These are phyloP conservation scores for Rugalucina vietnamica DNA, from an alignment of 2,888 invertebrate genomes.

Conservation along the genomic window DNA sequence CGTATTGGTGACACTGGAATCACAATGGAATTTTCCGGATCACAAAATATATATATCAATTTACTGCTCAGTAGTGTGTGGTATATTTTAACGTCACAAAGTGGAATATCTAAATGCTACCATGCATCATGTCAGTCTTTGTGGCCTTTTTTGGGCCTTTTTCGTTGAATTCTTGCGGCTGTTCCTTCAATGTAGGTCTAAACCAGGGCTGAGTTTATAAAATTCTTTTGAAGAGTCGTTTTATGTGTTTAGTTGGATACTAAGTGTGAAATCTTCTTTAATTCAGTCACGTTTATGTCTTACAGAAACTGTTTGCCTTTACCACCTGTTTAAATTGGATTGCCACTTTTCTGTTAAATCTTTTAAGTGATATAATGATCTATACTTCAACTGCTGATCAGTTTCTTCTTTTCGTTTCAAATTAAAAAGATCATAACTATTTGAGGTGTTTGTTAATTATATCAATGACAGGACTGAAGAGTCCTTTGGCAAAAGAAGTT, in stretches of 20 bases:
- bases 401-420: not conserved
- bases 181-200: not conserved
- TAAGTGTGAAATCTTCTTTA: not conserved
- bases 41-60: no score
- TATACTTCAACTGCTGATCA: not conserved
- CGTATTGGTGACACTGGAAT: no score
- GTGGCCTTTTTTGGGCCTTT: no score
- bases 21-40: no score
- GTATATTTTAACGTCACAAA: no score
- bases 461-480: not conserved
- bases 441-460: not conserved
- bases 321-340: conserved; percentile 20
- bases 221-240: not conserved
- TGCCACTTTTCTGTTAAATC: not conserved
- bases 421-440: not conserved
- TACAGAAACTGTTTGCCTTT: conserved; percentile 1
- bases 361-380: conserved; percentile 19
- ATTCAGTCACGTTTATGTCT: not conserved
- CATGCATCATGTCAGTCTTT: no score
- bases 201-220: not conserved
- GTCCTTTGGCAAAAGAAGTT: not conserved
- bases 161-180: no score
- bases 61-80: no score
- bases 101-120: no score
- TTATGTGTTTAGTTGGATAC: not conserved